Percentiles rank a stretch among this genome's conserved stretches.
Evolutionary conservation across 2,888 invertebrate species (phyloP).

Genomic region (Ormyrus thymus): DNA sequence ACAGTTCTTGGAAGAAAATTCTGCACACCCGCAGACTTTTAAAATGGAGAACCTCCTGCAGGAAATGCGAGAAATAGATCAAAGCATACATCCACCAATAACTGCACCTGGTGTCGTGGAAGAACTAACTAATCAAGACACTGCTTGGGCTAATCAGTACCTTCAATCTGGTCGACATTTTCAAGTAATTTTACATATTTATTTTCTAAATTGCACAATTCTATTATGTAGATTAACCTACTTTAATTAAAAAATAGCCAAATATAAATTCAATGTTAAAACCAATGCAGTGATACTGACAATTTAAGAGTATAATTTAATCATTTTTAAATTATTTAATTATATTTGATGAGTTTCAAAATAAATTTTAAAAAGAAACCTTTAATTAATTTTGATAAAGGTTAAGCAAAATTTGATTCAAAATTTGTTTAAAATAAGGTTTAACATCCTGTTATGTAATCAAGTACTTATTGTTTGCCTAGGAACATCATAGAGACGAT

Average conservation of each 20-base stretch:
- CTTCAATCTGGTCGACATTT: constrained; percentile 73
- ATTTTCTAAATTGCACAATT: background rate
- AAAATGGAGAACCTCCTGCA: constrained; percentile 91
- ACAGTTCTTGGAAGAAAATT: constrained; percentile 84
- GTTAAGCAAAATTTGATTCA: background rate
- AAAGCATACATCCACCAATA: constrained; percentile 74
- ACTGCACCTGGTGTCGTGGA: constrained; percentile 76
- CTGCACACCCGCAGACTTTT: constrained; percentile 83
- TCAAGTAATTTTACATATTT: constrained; percentile 62
- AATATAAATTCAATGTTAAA: background rate
- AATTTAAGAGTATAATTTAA: no score
- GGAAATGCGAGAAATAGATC: constrained; percentile 89
- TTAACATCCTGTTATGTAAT: constrained; percentile 23
- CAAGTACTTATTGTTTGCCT: constrained; percentile 28
- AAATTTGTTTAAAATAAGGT: background rate
- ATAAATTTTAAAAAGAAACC: background rate
- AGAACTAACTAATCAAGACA: constrained; percentile 73
- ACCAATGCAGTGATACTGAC: no score
- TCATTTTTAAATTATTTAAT: no score
- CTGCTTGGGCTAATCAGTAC: constrained; percentile 78
- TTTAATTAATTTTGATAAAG: background rate
- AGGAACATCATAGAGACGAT: constrained; percentile 72
- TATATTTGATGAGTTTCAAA: no score
- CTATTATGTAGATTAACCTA: background rate
- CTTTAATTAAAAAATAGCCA: background rate